Conservation (phyloP, 2,888 invertebrate species). For the Drosophila cyrtoloma region DNA sequence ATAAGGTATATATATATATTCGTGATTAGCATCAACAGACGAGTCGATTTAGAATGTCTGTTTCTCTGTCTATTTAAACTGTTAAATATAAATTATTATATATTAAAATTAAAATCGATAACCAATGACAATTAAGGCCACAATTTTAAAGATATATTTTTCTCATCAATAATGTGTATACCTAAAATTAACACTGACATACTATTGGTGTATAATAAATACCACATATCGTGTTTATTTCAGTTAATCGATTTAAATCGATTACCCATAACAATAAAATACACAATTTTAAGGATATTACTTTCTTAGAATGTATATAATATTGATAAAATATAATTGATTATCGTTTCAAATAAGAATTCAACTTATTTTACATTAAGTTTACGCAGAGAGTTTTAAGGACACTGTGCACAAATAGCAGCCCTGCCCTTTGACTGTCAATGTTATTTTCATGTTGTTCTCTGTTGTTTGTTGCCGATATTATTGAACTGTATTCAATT, state of each 20-base stretch:
- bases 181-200: too few relatives aligned
- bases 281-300: too few relatives aligned
- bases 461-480: slow-evolving; percentile 22
- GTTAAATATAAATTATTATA: too few relatives aligned
- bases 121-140: neutral
- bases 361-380: neutral
- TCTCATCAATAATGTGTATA: neutral
- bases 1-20: neutral
- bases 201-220: neutral
- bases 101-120: neutral
- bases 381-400: neutral
- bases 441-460: neutral
- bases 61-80: too few relatives aligned
- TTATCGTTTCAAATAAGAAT: too few relatives aligned
- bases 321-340: neutral
- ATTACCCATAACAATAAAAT: neutral
- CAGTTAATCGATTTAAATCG: neutral
- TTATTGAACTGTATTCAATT: slow-evolving; percentile 57
- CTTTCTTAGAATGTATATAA: neutral
- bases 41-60: too few relatives aligned
- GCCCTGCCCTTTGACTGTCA: slow-evolving; percentile 11
- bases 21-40: neutral
- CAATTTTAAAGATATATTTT: neutral
- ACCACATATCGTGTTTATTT: neutral
- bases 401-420: slow-evolving; percentile 10